phyloP scores from a whole-genome alignment of 2,113 vertebrate genomes.

The Naja naja region DNA sequence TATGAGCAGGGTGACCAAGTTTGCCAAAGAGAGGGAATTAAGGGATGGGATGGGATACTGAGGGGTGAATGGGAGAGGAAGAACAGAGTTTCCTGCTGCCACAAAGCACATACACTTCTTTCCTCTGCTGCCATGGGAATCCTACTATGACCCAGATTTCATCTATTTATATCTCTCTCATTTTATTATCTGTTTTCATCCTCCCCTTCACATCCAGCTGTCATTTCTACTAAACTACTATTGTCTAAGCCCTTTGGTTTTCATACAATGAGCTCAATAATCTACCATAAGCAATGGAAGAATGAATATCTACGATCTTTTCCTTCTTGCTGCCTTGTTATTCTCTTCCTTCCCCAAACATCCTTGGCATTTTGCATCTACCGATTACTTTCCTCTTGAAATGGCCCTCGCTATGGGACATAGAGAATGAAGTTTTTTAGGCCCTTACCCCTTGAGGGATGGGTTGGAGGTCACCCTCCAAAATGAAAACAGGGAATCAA shows the following conservation, averaged over 20 bases:
- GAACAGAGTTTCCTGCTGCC: neutral
- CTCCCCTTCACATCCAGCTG: neutral
- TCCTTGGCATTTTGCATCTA: neutral
- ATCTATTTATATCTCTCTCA: conserved; percentile 5
- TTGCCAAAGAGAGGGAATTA: neutral
- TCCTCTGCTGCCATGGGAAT: neutral
- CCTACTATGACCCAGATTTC: conserved; percentile 11
- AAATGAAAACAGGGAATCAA: neutral
- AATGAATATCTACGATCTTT: neutral
- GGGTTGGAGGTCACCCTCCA: neutral
- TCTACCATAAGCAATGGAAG: neutral
- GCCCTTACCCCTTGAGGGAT: neutral
- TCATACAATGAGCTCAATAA: neutral
- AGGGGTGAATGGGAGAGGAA: neutral
- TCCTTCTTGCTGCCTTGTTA: neutral
- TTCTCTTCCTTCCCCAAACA: neutral
- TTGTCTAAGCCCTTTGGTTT: neutral
- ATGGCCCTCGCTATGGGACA: neutral
- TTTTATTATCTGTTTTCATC: conserved; percentile 9
- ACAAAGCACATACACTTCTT: neutral
- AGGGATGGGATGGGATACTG: neutral
- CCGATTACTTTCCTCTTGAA: neutral
- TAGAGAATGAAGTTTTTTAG: neutral
- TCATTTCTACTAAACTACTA: neutral
- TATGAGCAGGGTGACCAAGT: neutral